These are phyloP conservation scores for Liparis tanakae DNA, from an alignment of 2,797 vertebrate species.

Conservation along the genomic window DNA sequence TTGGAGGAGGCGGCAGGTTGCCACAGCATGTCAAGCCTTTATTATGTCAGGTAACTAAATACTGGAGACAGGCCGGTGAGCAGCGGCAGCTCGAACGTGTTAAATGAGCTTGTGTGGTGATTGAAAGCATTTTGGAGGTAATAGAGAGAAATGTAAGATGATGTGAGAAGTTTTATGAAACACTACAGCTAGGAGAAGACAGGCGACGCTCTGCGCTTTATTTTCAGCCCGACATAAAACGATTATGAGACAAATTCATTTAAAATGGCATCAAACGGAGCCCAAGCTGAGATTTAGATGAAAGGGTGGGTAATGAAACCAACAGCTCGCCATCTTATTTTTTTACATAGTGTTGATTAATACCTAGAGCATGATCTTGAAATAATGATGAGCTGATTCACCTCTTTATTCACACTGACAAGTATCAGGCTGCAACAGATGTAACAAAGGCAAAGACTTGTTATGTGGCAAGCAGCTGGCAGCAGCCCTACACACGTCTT, in stretches of 20 bases:
- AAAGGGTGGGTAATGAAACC: conserved; percentile 45
- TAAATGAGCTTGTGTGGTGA: conserved; percentile 37
- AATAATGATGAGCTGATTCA: conserved; percentile 32
- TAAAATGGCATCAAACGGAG: conserved; percentile 46
- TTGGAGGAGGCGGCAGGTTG: conserved; percentile 21
- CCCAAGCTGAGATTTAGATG: conserved; percentile 50
- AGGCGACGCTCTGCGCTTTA: conserved; percentile 1
- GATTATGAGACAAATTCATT: conserved; percentile 50
- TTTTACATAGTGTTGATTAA: conserved; percentile 43
- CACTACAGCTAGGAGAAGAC: conserved; percentile 36
- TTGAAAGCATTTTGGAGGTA: conserved; percentile 30
- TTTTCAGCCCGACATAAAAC: conserved; percentile 26
- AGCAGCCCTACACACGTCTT: conserved; percentile 20
- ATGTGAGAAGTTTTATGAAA: conserved; percentile 33
- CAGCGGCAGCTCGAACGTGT: conserved; percentile 28
- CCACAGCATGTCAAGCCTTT: conserved; percentile 38
- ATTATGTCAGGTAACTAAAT: conserved; percentile 47
- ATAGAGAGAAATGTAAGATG: conserved; percentile 8
- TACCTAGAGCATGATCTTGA: conserved; percentile 42
- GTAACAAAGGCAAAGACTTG: conserved; percentile 40
- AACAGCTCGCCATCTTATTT: conserved; percentile 20
- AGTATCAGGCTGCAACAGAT: conserved; percentile 34
- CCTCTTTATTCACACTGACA: conserved; percentile 46
- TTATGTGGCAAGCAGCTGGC: conserved; percentile 34
- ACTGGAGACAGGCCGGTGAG: conserved; percentile 16